Conservation (phyloP, 2,113 vertebrate species). For the Morone chrysops region DNA sequence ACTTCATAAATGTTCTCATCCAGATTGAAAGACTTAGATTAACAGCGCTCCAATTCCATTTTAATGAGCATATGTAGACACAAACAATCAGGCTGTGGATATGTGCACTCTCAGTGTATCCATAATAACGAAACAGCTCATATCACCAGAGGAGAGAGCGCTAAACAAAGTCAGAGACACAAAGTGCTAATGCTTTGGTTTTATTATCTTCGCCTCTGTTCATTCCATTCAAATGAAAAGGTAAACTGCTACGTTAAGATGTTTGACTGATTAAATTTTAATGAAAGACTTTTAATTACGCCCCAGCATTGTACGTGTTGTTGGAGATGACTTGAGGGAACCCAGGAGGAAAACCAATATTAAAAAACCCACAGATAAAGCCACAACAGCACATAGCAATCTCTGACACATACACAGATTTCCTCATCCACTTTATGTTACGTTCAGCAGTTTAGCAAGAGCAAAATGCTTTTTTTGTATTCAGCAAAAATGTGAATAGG, state of each 20-base stretch:
- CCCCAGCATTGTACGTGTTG: constrained; percentile 30
- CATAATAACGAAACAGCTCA: constrained; percentile 37
- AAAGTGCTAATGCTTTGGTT: constrained; percentile 51
- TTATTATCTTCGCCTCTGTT: constrained; percentile 38
- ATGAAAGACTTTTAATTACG: constrained; percentile 76
- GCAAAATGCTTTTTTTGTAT: constrained; percentile 70
- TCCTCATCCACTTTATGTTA: constrained; percentile 52
- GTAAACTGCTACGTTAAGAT: constrained; percentile 52
- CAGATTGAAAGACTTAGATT: constrained; percentile 61
- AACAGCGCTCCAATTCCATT: constrained; percentile 70
- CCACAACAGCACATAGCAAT: constrained; percentile 27
- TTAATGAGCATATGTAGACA: constrained; percentile 72
- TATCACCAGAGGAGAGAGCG: constrained; percentile 5
- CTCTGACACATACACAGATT: constrained; percentile 57
- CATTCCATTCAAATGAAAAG: constrained; percentile 62
- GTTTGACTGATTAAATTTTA: constrained; percentile 71
- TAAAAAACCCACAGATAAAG: constrained; percentile 60
- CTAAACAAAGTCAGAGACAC: constrained; percentile 33
- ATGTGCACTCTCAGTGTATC: constrained; percentile 39
- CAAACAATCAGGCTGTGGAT: constrained; percentile 60
- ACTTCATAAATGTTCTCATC: constrained; percentile 55
- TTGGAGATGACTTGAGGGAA: constrained; percentile 41
- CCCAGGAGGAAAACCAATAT: constrained; percentile 62
- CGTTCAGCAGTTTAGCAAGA: constrained; percentile 63
- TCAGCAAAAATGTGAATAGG: constrained; percentile 73